Base-by-base conservation (phyloP, 2,888 invertebrate genomes). In the Teleiodes luculella region DNA sequence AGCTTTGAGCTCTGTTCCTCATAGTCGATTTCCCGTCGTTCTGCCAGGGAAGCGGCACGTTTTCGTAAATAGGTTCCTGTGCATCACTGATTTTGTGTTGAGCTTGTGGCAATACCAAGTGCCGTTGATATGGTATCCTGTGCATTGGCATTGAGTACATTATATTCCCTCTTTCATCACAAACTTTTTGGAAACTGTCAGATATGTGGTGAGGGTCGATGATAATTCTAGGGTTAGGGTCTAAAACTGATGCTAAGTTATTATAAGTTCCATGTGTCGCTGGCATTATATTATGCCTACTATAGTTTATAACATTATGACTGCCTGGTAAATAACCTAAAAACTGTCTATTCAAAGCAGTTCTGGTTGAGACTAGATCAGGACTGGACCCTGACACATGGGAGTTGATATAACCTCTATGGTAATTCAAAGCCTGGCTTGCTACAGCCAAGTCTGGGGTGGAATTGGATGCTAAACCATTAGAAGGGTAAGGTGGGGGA, bases 361-460 rank as follows among this genome's bases (percentile, higher is more conserved):
- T 92, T 53, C 94, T 91, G 10, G 94, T 93, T 0, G 95, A 95
- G 0, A 95, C 95, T 58, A 95, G 78, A 76, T 95, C 95, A 0
- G 95, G 95, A 67, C 94, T 95, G 0, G 95, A 95, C 0, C 95
- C 95, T 0, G 94, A 93, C 0, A 94, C 94, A 57, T 94, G 91
- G 0, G 91, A 74, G 57, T 82, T 85, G 30, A 88, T 86, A 52
- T 86, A 89, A 0, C 86, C 87, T 52, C 88, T 57, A 46, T 87
- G 87, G 64, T 88, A 88, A 56, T 84, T 86, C 0, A 88, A 70
- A 0, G 91, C 91, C 66, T 93, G 94, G 54, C 93, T 92, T 1
- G 94, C 93, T 1, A 93, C 93, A 0, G 96, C 96, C 54, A 97
- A 78, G 76, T 96, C 96, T 0, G 96, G 96, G 0, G 96, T 96